Evolutionary conservation across 2,113 vertebrate genomes (phyloP), one percentile per base, ranked within the genome.

Genomic region (Agapornis roseicollis): DNA sequence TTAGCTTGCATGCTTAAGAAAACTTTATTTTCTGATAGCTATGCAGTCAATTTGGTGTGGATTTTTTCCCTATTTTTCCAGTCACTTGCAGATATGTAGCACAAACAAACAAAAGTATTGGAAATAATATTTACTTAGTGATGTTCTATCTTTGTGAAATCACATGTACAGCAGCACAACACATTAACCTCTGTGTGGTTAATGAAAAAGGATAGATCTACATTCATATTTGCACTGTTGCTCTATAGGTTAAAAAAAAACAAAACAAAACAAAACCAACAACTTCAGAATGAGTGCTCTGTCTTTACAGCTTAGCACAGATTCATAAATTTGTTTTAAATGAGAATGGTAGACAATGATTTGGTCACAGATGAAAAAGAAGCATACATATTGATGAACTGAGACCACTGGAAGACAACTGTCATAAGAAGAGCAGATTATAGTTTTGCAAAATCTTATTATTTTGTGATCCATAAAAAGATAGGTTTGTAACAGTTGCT

Each of bases 131-230:
- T 24, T 8, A 7, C 11, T 73, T 56, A 35, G 18, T n/a, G 27
- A 19, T 69, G 25, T 33, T 31, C 14, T 60, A 23, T 5, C 15
- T 29, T 46, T 65, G 28, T 49, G 53, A 72, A 89, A 69, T 56
- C 17, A 18, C 0, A 0, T 23, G 11, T 27, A 11, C 13, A 44
- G 18, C 52, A 53, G 28, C 69, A 65, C 9, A 83, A 35, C 33
- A 23, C 33, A 23, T 24, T 58, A 35, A 3, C 1, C 6, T 49
- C 39, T 39, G 6, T 23, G 60, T 5, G 1, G 18, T 69, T 35
- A 69, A 39, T n/a, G 13, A 73, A 22, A 47, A 49, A 29, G 66
- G 17, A 29, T 74, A 83, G 50, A 49, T 33, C 28, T 17, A 29
- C 61, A 11, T 27, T 78, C 80, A 61, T 35, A 50, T 52, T 56